Evolutionary conservation across 2,113 vertebrate species (phyloP).

Genomic region (Bubo bubo): DNA sequence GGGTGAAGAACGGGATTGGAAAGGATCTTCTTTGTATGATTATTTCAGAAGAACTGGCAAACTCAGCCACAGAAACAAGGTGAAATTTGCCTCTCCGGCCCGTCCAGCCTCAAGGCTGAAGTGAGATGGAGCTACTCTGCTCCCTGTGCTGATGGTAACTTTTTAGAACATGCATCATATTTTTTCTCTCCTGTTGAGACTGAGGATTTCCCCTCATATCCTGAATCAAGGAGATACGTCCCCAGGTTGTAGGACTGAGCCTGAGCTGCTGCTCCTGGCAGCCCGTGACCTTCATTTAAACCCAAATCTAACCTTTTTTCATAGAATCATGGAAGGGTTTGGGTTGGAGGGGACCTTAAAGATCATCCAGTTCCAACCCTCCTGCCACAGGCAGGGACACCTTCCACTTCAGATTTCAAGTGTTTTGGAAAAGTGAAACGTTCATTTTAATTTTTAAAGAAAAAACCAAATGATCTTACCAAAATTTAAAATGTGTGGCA

Average conservation of each 20-base stretch:
- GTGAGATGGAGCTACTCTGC: neutral
- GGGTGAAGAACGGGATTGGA: neutral
- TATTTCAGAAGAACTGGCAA: neutral
- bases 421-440: no score
- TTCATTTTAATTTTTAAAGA: no score
- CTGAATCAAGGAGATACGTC: neutral
- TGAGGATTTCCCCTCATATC: neutral
- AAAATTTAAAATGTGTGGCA: no score
- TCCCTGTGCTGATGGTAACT: neutral
- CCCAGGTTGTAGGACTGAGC: neutral
- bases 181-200: neutral
- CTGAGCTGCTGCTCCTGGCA: neutral
- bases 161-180: accelerated
- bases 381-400: no score
- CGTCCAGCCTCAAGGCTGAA: neutral
- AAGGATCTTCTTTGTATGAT: neutral
- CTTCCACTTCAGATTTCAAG: no score
- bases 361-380: no score
- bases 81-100: neutral
- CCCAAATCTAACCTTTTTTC: neutral
- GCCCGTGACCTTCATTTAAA: neutral
- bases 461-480: no score
- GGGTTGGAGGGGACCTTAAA: no score
- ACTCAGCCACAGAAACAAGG: neutral
- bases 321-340: neutral